Evolutionary conservation across 2,797 vertebrate species (phyloP).

Genomic region (Micrastur ruficollis): DNA sequence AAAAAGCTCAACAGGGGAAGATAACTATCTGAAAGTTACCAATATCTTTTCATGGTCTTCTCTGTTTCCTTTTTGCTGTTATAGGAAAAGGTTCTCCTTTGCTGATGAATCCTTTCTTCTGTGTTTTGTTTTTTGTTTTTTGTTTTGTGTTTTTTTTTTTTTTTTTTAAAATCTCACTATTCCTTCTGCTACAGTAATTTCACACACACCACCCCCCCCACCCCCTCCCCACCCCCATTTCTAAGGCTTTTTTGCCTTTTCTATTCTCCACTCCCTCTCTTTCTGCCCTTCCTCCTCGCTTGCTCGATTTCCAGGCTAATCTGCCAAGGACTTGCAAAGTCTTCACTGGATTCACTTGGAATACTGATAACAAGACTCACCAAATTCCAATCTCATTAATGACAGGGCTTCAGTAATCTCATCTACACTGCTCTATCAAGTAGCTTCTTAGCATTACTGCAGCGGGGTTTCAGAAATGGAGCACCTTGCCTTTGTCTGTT

Average conservation of each 20-base stretch:
- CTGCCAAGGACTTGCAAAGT: neutral
- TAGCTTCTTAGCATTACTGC: neutral
- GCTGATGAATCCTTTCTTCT: neutral
- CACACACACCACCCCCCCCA: no score
- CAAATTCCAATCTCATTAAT: neutral
- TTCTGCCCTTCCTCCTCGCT: neutral
- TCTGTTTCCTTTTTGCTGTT: neutral
- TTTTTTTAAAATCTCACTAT: neutral
- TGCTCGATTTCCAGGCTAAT: neutral
- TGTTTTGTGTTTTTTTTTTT: no score
- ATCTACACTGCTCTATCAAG: neutral
- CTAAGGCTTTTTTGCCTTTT: neutral
- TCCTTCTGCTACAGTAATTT: neutral
- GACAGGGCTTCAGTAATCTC: neutral
- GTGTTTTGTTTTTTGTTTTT: neutral
- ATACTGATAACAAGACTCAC: neutral
- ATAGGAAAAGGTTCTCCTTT: neutral
- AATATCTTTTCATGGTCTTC: neutral
- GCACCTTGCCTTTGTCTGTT: neutral
- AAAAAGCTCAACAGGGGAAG: neutral
- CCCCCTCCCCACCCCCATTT: rapidly evolving
- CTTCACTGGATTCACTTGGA: neutral
- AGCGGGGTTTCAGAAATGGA: neutral
- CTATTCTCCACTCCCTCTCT: neutral
- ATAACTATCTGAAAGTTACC: neutral